Base-by-base conservation (phyloP, 2,797 vertebrate genomes). In the Manis crassicaudata region DNA sequence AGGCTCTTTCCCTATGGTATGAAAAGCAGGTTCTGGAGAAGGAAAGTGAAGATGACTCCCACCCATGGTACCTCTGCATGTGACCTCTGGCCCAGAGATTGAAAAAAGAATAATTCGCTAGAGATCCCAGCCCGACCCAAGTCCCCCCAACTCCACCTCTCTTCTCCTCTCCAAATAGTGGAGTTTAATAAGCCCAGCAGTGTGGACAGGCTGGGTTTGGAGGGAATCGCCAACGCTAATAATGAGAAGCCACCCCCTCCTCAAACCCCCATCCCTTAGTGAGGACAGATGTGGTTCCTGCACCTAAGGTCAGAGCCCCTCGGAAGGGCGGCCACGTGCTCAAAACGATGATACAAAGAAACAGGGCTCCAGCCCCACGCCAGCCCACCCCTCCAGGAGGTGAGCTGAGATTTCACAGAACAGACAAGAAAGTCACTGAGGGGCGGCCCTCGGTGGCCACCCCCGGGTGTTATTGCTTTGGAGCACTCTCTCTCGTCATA, bases 381-480 rank as follows among this genome's bases (percentile, higher is more conserved):
- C 77, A 43, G 25, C 52, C 90, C 85, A 95, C 97, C 97, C 94
- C 96, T 75, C 97, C 95, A 65, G 97, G 96, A 97, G 97, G 97
- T 92, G 95, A 94, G 90, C 21, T 63, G 37, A 90, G 87, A 97
- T 94, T 76, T 92, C 96, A 98, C 97, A 97, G 90, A 97, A 97
- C 89, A 67, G 93, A 97, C 97, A 97, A 92, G 92, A 94, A 97
- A 97, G 79, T 95, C 96, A 73, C 16, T 67, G 95, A 88, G 96
- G 97, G 87, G 93, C 46, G 97, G 90, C 37, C 95, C 85, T 40
- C 1, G 11, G 37, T 6, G 94, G 70, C 96, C 96, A 80, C 97
- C 97, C 88, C 88, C 86, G 63, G 86, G 87, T 96, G 94, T 98
- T 98, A 98, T 98, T 98, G 97, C 97, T 98, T 97, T 81, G 89